Percentiles rank a stretch among this genome's conserved stretches.
These are phyloP conservation scores for Bombus huntii DNA, from an alignment of 1,140 invertebrate genomes.

Conservation along the genomic window DNA sequence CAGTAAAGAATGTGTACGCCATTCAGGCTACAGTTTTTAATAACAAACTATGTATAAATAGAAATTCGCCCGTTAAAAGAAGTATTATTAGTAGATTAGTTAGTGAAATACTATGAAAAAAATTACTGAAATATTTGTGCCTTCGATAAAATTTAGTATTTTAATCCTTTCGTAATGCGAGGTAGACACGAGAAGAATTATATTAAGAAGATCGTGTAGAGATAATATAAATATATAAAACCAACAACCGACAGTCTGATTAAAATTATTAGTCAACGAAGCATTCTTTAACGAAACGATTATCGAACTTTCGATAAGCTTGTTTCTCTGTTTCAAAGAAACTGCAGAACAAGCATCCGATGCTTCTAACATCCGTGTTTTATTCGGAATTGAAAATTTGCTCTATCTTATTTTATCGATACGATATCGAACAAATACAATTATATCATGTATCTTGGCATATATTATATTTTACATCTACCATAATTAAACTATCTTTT, in stretches of 20 bases:
- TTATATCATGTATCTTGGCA: background rate
- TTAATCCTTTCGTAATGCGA: constrained; percentile 25
- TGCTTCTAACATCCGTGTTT: background rate
- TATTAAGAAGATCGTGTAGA: constrained; percentile 9
- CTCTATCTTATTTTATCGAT: background rate
- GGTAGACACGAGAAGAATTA: constrained; percentile 18
- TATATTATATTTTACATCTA: background rate
- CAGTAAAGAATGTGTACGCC: background rate
- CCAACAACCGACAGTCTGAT: constrained; percentile 39
- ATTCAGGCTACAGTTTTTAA: constrained; percentile 1
- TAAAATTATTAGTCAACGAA: constrained; percentile 7
- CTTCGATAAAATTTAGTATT: constrained; percentile 40
- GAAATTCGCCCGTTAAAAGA: background rate
- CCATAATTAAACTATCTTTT: background rate
- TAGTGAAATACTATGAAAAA: constrained; percentile 7
- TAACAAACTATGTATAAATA: background rate
- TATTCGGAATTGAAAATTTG: background rate
- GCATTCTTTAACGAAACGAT: background rate
- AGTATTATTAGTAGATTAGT: constrained; percentile 35
- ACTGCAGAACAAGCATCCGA: no score
- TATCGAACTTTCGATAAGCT: background rate
- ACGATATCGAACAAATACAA: background rate
- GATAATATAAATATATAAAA: constrained; percentile 31
- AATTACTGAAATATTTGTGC: constrained; percentile 39
- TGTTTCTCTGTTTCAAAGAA: background rate